These are phyloP conservation scores for Agrilus planipennis DNA, from an alignment of 1,140 invertebrate species.

Conservation along the genomic window DNA sequence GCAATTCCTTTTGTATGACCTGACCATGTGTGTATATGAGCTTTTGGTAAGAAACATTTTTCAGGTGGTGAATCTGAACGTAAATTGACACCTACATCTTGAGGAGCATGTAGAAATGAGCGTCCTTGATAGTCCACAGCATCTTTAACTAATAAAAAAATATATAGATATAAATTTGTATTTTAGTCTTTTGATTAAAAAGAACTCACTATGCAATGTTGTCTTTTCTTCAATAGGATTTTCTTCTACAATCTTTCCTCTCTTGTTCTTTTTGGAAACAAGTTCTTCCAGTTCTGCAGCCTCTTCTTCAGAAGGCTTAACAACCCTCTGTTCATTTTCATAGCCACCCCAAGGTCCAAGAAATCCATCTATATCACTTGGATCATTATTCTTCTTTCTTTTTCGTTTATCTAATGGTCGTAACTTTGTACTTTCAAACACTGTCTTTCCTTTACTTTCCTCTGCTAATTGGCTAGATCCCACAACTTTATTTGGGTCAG, in stretches of 20 bases:
- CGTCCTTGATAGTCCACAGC: slow-evolving; percentile 92
- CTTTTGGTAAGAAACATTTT: slow-evolving; percentile 95
- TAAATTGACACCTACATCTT: slow-evolving; percentile 92
- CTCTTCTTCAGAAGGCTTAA: slow-evolving; percentile 86
- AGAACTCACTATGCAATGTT: slow-evolving; percentile 77
- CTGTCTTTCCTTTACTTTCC: slow-evolving; percentile 55
- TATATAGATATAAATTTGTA: slow-evolving; percentile 7
- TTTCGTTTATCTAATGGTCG: slow-evolving; percentile 78
- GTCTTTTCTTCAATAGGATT: slow-evolving; percentile 91
- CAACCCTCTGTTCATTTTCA: slow-evolving; percentile 77
- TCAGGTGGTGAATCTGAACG: slow-evolving; percentile 84
- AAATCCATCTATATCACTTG: slow-evolving; percentile 88
- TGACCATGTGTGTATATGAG: slow-evolving; percentile 91
- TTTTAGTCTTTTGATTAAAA: too few species aligned
- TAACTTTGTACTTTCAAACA: slow-evolving; percentile 73
- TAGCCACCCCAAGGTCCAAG: slow-evolving; percentile 95
- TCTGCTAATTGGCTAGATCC: slow-evolving; percentile 50
- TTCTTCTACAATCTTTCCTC: slow-evolving; percentile 73
- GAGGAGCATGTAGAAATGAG: slow-evolving; percentile 87
- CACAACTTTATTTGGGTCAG: slow-evolving; percentile 53
- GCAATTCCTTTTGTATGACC: slow-evolving; percentile 97
- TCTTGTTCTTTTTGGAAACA: slow-evolving; percentile 80
- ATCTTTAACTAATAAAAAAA: slow-evolving; percentile 68
- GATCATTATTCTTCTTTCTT: slow-evolving; percentile 79
- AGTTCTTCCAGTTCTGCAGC: slow-evolving; percentile 87